Conservation (phyloP, 2,888 invertebrate genomes). For the Meiosimyza decipiens region DNA sequence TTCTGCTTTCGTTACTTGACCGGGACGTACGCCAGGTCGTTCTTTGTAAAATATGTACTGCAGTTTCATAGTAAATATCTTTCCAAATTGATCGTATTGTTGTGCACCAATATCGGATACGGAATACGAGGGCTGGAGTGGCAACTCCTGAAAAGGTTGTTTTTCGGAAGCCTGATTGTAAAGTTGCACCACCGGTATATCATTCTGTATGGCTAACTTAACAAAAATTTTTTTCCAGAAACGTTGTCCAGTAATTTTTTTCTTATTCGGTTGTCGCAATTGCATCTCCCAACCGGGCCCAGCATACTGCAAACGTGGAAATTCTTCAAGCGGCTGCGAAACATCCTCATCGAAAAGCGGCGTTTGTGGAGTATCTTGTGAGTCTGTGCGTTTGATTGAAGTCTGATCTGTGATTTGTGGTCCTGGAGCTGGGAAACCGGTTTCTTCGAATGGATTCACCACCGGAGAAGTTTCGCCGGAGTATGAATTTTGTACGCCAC, state of each 20-base stretch:
- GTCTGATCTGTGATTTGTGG: constrained; percentile 45
- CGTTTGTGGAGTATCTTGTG: constrained; percentile 88
- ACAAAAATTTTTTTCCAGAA: constrained; percentile 99
- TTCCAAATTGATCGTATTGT: constrained; percentile 98
- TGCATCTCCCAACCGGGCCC: constrained; percentile 98
- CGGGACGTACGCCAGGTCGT: constrained; percentile 93
- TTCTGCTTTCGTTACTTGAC: constrained; percentile 94
- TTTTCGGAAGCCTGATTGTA: constrained; percentile 85
- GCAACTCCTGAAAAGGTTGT: constrained; percentile 95
- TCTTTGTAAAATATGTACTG: constrained; percentile 99
- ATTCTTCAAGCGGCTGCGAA: constrained; percentile 90
- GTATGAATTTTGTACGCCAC: constrained; percentile 48
- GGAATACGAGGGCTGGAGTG: constrained; percentile 93
- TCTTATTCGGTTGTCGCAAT: constrained; percentile 93
- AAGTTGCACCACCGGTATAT: constrained; percentile 87
- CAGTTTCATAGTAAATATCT: constrained; percentile 95
- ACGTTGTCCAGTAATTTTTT: constrained; percentile 93
- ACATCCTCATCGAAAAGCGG: constrained; percentile 95
- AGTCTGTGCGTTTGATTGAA: constrained; percentile 69
- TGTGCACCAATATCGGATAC: constrained; percentile 95
- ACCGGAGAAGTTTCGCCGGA: constrained; percentile 74
- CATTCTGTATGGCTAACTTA: constrained; percentile 80
- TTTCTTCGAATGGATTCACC: constrained; percentile 75
- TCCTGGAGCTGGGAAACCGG: constrained; percentile 57
- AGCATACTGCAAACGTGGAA: constrained; percentile 80